Conservation (phyloP, 2,113 vertebrate genomes). For the Xenopus tropicalis region DNA sequence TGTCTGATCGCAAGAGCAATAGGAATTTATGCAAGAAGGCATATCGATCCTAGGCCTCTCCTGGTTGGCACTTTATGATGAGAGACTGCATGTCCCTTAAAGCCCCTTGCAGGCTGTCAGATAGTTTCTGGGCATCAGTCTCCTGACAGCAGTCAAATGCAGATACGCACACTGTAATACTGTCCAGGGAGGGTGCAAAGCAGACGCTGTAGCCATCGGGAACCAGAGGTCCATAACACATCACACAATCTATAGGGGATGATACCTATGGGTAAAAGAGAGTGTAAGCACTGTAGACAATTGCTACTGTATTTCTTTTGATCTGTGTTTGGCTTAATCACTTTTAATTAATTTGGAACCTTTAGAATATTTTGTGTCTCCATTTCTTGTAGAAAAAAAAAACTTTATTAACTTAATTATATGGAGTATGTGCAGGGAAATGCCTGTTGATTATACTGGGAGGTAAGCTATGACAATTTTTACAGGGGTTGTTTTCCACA, state of each 20-base stretch:
- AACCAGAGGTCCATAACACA: slow-evolving; percentile 78
- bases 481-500: no score
- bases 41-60: background rate
- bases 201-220: slow-evolving; percentile 79
- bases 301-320: no score
- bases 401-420: no score
- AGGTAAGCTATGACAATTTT: no score
- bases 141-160: slow-evolving; percentile 82
- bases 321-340: no score
- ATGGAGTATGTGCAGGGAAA: no score
- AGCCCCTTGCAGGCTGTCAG: slow-evolving; percentile 59
- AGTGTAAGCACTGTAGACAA: background rate
- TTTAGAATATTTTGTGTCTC: no score
- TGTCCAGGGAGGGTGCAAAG: slow-evolving; percentile 73
- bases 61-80: slow-evolving; percentile 39
- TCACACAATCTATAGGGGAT: slow-evolving; percentile 73
- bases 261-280: slow-evolving; percentile 62
- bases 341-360: no score
- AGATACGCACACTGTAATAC: slow-evolving; percentile 72
- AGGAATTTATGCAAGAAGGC: background rate
- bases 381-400: no score
- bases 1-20: background rate
- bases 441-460: no score
- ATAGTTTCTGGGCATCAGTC: slow-evolving; percentile 69
- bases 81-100: slow-evolving; percentile 66